Conservation (phyloP, 2,888 invertebrate genomes). For the Melanostoma mellinum region DNA sequence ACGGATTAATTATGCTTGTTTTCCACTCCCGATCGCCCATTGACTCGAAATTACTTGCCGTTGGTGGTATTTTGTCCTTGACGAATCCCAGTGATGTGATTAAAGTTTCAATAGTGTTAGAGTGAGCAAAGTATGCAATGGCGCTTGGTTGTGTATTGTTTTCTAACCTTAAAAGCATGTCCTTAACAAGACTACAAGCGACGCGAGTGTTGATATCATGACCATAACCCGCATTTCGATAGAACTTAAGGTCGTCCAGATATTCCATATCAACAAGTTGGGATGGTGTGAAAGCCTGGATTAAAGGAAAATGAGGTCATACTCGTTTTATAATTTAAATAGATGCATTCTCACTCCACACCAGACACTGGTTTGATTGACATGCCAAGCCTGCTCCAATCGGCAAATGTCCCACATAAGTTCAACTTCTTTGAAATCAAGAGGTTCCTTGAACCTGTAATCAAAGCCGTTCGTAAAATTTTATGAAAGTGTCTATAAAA, state of each 20-base stretch:
- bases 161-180: conserved; percentile 87
- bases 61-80: conserved; percentile 85
- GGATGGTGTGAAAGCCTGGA: conserved; percentile 86
- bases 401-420: conserved; percentile 91
- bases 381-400: conserved; percentile 90
- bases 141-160: conserved; percentile 84
- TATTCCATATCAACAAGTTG: conserved; percentile 90
- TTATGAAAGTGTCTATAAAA: no score
- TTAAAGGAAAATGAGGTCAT: conserved; percentile 1
- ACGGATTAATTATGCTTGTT: conserved; percentile 87
- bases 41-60: conserved; percentile 86
- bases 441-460: conserved; percentile 76
- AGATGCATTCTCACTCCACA: conserved; percentile 84
- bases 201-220: conserved; percentile 84
- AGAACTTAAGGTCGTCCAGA: conserved; percentile 89
- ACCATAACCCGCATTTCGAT: conserved; percentile 89
- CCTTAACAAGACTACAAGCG: conserved; percentile 88
- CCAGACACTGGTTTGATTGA: conserved; percentile 87
- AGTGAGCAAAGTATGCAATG: conserved; percentile 87
- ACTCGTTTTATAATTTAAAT: background rate
- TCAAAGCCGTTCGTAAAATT: background rate
- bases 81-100: conserved; percentile 85
- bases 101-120: conserved; percentile 84
- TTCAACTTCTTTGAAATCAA: conserved; percentile 83
- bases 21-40: conserved; percentile 86